phyloP scores from a whole-genome alignment of 1,140 invertebrate species.

The Neodiprion fabricii region DNA sequence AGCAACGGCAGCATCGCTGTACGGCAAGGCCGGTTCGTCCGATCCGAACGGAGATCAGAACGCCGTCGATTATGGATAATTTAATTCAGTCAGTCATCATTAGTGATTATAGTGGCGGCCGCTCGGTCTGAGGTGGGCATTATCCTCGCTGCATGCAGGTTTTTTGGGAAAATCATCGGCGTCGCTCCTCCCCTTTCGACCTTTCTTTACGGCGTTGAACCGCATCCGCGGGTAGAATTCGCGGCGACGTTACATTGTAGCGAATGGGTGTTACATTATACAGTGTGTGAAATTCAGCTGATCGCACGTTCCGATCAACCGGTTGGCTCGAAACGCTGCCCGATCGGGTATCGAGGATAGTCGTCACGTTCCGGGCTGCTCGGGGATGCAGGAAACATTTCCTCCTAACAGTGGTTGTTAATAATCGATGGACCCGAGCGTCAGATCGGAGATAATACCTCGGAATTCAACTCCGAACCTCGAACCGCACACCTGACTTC shows the following conservation, averaged over 20 bases:
- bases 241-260: too few relatives aligned
- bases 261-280: too few relatives aligned
- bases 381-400: background rate
- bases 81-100: slow-evolving; percentile 54
- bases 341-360: too few relatives aligned
- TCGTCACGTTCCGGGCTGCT: too few relatives aligned
- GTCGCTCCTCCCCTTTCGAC: background rate
- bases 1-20: slow-evolving; percentile 17
- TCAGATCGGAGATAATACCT: background rate
- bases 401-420: background rate
- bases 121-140: slow-evolving; percentile 17
- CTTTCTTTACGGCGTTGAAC: too few relatives aligned
- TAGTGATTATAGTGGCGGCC: slow-evolving; percentile 47
- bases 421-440: too few relatives aligned
- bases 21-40: background rate
- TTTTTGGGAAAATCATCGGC: background rate
- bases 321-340: too few relatives aligned
- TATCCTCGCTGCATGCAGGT: background rate
- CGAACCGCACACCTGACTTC: background rate
- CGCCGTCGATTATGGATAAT: slow-evolving; percentile 52
- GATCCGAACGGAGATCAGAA: slow-evolving; percentile 26
- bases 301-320: too few relatives aligned
- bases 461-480: background rate
- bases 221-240: too few relatives aligned
- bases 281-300: too few relatives aligned